Evolutionary conservation across 2,888 invertebrate species (phyloP), one percentile per base, ranked within the genome.

Genomic region (Heliconius ethilla): DNA sequence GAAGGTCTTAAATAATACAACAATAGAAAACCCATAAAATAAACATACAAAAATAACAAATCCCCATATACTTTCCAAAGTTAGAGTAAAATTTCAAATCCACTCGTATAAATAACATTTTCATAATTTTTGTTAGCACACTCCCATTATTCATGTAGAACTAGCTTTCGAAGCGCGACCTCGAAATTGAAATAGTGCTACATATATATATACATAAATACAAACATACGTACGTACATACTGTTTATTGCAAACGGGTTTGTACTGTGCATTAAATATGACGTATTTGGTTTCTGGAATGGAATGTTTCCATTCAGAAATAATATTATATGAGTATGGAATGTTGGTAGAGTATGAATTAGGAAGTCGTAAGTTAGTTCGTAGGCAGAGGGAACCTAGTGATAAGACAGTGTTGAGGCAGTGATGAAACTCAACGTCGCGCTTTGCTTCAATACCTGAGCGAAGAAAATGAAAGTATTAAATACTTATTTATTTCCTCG

Each of bases 121-220:
- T 69, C 25, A 69, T 45, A 69, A 69, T 69, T 69, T 69, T 69
- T 69, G 45, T 69, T 45, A 69, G 69, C 40, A 13, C 27, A 69
- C 40, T 45, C 15, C 69, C 67, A 69, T 45, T 69, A 69, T 29
- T 65, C 40, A 63, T 45, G 22, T 40, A 45, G 40, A 65, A 29
- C 65, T 40, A 40, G 74, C 40, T 74, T 40, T 65, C 67, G 45
- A 62, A 66, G 27, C 67, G 67, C 59, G 74, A 62, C 73, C 77
- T 69, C 73, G 73, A 73, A 74, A 74, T 77, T 77, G 77, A 77
- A 74, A 77, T 77, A 77, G 73, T 73, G 62, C 77, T 67, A 59
- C 66, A 37, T 29, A 51, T 18, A 37, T 33, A 51, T 18, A 45
- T 45, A 45, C 1, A 45, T 45, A 45, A 0, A 45, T 45, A 40